Conservation (phyloP, 2,888 invertebrate genomes). For the Coelogynopora nodosa region DNA sequence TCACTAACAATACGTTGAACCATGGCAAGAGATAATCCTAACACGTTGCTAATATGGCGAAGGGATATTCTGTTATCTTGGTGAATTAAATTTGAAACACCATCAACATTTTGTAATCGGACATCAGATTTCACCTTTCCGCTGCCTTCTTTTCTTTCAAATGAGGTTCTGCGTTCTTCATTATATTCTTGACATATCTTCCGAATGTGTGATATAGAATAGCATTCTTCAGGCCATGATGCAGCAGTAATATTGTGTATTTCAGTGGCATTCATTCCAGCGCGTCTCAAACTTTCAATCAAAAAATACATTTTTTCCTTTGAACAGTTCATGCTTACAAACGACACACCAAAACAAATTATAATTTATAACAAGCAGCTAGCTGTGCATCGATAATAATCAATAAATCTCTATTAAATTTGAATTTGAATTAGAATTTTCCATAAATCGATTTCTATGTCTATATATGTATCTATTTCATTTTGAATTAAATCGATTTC, state of each 20-base stretch:
- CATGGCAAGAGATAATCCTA: constrained; percentile 31
- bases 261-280: constrained; percentile 31
- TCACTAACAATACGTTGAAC: constrained; percentile 31
- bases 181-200: constrained; percentile 31
- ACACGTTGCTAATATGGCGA: constrained; percentile 31
- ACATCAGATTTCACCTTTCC: constrained; percentile 31
- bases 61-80: constrained; percentile 31
- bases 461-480: constrained; percentile 15
- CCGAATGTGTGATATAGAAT: constrained; percentile 31
- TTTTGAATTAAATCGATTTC: background rate
- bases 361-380: constrained; percentile 31
- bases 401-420: constrained; percentile 31
- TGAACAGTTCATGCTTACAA: constrained; percentile 31
- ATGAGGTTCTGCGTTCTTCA: constrained; percentile 31
- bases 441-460: constrained; percentile 28
- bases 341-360: constrained; percentile 31
- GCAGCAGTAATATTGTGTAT: constrained; percentile 31
- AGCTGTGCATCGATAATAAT: constrained; percentile 31
- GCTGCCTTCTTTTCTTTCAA: constrained; percentile 31
- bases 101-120: constrained; percentile 31
- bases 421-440: constrained; percentile 31
- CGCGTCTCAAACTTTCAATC: constrained; percentile 31
- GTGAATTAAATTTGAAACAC: constrained; percentile 31
- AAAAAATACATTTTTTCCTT: constrained; percentile 31
- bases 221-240: constrained; percentile 31